phyloP scores from a whole-genome alignment of 2,113 vertebrate genomes.

The Stictonetta naevosa region DNA sequence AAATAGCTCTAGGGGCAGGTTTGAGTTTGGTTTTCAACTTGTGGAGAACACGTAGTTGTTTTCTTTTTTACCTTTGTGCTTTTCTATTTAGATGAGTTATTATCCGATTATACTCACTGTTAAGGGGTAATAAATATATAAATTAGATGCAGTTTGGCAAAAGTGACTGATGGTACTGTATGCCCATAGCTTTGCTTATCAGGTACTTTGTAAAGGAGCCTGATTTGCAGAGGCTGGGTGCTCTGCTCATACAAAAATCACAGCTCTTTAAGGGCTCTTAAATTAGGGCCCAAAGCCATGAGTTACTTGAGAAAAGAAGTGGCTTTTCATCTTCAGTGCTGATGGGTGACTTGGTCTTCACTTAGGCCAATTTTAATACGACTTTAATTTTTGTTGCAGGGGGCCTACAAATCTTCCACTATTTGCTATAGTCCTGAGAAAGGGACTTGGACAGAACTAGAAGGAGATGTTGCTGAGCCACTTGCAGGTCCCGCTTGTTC shows the following conservation, averaged over 20 bases:
- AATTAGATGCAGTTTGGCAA: neutral
- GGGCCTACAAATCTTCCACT: constrained; percentile 98
- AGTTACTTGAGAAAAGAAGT: neutral
- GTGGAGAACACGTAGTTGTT: neutral
- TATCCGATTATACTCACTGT: neutral
- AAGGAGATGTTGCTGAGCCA: constrained; percentile 97
- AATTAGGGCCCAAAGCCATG: neutral
- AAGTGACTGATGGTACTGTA: neutral
- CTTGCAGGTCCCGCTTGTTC: constrained; percentile 95
- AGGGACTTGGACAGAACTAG: constrained; percentile 95
- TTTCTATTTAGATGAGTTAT: neutral
- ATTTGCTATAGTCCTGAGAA: constrained; percentile 99
- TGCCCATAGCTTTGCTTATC: neutral
- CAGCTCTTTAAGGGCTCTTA: neutral
- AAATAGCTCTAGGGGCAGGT: neutral
- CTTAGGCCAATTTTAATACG: neutral
- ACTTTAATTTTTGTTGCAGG: constrained; percentile 79
- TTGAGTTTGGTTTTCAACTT: neutral
- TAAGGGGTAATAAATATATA: neutral
- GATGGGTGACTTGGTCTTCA: neutral
- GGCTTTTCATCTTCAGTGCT: neutral
- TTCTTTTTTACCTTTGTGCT: neutral
- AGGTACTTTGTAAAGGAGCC: neutral
- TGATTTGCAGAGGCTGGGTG: neutral
- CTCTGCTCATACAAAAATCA: neutral